Evolutionary conservation across 2,113 vertebrate species (phyloP), one percentile per base, ranked within the genome.

Genomic region (Scatophagus argus): DNA sequence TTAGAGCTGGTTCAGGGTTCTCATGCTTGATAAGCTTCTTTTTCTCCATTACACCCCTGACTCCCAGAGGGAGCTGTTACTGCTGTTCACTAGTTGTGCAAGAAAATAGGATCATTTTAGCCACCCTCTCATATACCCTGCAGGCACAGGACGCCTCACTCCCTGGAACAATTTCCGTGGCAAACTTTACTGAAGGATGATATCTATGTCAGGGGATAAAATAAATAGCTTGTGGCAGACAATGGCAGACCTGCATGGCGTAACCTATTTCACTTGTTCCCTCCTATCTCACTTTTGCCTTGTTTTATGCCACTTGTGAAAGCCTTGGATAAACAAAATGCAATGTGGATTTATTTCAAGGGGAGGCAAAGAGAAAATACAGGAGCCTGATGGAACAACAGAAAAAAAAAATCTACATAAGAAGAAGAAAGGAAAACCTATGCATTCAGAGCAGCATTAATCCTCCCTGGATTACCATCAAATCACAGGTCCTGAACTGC

Each of bases 41-140:
- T 81, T 82, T 54, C 0, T 16, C 70, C 44, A 59, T 66, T 86
- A 79, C 68, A 79, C 60, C 31, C 29, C 65, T 52, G 73, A 77
- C 32, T 94, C 91, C 89, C 89, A 83, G 56, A 52, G 89, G 90
- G 91, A 88, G 84, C 89, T 87, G 87, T 91, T 93, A 91, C 87
- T 49, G 80, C 81, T 91, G 88, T 73, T 86, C 87, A 84, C 85
- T 73, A 79, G 77, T 87, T 60, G 81, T 70, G 81, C 84, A 79
- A 82, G 89, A 88, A 91, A 92, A 94, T 76, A 72, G 85, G 80
- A 93, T 91, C 80, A 89, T 93, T 90, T 91, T 85, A 86, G 67
- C 87, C 89, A 84, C 88, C 87, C 88, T 90, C 83, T 91, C 81
- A 66, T 63, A 79, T 63, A 59, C 82, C 87, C 86, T 52, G 86